Evolutionary conservation across 2,113 vertebrate species (phyloP).

Genomic region (Tonatia bakeri): DNA sequence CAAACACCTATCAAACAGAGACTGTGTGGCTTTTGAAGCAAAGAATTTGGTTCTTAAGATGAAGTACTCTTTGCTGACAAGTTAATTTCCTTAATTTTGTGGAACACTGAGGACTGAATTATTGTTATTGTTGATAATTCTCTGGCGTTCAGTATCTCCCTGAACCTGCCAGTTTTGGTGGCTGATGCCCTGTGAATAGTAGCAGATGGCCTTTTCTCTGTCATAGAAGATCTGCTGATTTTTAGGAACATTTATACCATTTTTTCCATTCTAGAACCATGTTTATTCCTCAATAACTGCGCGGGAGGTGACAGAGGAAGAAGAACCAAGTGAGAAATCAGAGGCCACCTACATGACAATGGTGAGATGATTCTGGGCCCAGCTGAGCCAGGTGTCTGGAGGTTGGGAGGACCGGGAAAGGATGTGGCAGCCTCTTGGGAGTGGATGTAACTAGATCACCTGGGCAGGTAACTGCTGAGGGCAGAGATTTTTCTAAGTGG

Average conservation of each 20-base stretch:
- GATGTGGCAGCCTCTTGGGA: fast-evolving
- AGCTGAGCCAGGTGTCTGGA: not conserved
- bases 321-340: conserved; percentile 40
- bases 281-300: conserved; percentile 69
- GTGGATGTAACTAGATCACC: not conserved
- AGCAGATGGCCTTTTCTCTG: not conserved
- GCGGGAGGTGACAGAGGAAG: not conserved
- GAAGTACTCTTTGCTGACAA: not conserved
- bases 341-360: conserved; percentile 81
- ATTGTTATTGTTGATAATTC: not conserved
- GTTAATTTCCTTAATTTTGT: not conserved
- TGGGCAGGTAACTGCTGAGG: not conserved
- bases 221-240: not conserved
- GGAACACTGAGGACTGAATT: not conserved
- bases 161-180: not conserved
- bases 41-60: not conserved
- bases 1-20: not conserved
- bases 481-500: not conserved
- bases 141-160: not conserved
- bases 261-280: not conserved
- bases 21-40: not conserved
- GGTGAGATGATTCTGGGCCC: conserved; percentile 67
- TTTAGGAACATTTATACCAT: not conserved
- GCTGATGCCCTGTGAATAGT: not conserved
- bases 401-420: not conserved